A percentile compares a stretch with the other conserved stretches of the same genome.
Conservation (phyloP, 2,888 invertebrate species). For the Pristionchus mayeri region DNA sequence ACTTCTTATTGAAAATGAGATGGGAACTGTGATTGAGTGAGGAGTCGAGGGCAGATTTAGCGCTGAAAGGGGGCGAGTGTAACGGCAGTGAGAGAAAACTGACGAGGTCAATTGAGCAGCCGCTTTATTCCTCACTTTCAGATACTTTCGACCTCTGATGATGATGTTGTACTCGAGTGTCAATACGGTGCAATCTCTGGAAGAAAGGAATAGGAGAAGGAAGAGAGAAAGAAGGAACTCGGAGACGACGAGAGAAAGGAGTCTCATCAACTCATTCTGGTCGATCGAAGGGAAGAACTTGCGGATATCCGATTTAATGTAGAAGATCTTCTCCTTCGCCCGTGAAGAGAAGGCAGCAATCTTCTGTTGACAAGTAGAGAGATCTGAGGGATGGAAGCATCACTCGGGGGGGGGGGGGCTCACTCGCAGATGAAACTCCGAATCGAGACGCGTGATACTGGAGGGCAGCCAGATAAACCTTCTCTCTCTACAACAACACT, state of each 20-base stretch:
- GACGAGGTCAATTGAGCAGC: not conserved
- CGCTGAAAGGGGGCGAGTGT: not conserved
- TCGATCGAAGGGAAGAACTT: constrained; percentile 1
- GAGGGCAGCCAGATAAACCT: not conserved
- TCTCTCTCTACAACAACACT: not conserved
- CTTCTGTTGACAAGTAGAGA: not conserved
- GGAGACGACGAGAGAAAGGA: too few species aligned
- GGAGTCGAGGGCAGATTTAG: not conserved
- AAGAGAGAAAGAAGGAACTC: too few species aligned
- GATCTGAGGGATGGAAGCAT: not conserved
- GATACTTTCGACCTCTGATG: not conserved
- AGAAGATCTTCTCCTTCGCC: not conserved
- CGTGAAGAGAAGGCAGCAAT: not conserved
- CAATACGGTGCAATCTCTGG: not conserved
- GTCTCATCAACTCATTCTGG: not conserved
- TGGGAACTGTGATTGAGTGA: not conserved
- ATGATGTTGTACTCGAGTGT: not conserved
- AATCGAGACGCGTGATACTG: not conserved
- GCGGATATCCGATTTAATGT: not conserved
- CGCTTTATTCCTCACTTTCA: not conserved
- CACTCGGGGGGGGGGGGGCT: not conserved
- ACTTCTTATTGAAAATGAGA: not conserved
- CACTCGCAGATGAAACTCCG: not conserved
- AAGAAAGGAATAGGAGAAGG: too few species aligned
- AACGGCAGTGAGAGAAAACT: not conserved